Evolutionary conservation across 2,888 invertebrate species (phyloP).

Genomic region (Galerucella nymphaeae): DNA sequence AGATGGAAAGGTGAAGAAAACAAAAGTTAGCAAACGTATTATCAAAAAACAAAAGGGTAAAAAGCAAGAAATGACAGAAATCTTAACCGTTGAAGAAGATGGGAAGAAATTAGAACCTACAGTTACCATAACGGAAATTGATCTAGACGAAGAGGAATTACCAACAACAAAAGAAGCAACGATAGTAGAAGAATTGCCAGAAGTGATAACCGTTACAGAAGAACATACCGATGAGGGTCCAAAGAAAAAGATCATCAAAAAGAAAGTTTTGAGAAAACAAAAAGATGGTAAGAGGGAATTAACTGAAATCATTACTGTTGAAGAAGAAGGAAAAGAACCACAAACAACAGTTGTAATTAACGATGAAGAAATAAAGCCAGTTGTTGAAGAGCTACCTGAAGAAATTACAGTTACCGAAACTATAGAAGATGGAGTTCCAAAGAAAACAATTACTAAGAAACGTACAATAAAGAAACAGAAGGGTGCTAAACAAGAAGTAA

Average conservation of each 20-base stretch:
- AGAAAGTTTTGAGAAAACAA: conserved; percentile 47
- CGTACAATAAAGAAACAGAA: conserved; percentile 59
- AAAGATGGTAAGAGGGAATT: conserved; percentile 59
- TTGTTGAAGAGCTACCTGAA: conserved; percentile 53
- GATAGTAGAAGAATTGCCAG: conserved; percentile 58
- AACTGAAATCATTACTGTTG: conserved; percentile 58
- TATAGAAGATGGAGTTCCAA: conserved; percentile 43
- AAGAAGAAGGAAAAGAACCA: conserved; percentile 57
- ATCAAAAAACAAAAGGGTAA: conserved; percentile 60
- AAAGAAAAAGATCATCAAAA: conserved; percentile 50
- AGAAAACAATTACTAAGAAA: conserved; percentile 64
- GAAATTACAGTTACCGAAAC: conserved; percentile 46
- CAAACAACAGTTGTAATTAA: conserved; percentile 54
- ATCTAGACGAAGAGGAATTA: conserved; percentile 48
- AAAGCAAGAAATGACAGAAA: conserved; percentile 56
- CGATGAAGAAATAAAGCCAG: conserved; percentile 50
- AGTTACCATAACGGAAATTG: conserved; percentile 52
- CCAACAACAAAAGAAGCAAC: conserved; percentile 49
- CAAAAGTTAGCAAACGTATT: conserved; percentile 57
- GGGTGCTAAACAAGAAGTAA: conserved; percentile 59
- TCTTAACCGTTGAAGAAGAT: conserved; percentile 55
- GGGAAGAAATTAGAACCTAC: conserved; percentile 54
- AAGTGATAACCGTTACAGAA: conserved; percentile 44
- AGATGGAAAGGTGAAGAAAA: conserved; percentile 47
- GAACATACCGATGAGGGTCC: conserved; percentile 43